Conservation (phyloP, 1,140 invertebrate genomes). For the Aphaenogaster ashmeadi region DNA sequence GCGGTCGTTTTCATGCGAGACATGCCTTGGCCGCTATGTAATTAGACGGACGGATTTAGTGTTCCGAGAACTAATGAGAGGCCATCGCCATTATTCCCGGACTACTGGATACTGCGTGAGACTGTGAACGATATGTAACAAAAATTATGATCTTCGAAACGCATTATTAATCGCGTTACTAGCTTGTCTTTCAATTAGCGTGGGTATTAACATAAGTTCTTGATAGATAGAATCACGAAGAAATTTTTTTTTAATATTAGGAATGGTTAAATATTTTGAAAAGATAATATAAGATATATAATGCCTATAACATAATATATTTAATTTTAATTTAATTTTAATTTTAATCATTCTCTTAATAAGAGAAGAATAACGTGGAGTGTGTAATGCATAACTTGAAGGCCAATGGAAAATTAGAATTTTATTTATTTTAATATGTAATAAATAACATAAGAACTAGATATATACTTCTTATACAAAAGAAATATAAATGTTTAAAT, state of each 20-base stretch:
- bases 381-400: not conserved
- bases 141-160: constrained; percentile 15
- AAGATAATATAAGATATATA: not conserved
- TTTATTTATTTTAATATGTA: not conserved
- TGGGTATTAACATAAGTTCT: not conserved
- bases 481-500: not conserved
- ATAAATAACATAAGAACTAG: not conserved
- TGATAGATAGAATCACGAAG: not conserved
- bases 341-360: not conserved
- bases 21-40: not conserved
- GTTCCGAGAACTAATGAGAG: constrained; percentile 36
- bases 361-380: not conserved
- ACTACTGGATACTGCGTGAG: not conserved
- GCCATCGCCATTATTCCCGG: constrained; percentile 47
- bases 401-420: not conserved
- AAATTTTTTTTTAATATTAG: not conserved
- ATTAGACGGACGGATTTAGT: constrained; percentile 56
- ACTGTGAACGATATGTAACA: constrained; percentile 4
- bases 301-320: not conserved
- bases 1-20: constrained; percentile 24
- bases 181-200: not conserved
- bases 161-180: constrained; percentile 17
- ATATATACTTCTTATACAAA: not conserved
- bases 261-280: not conserved
- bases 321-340: not conserved